phyloP scores from a whole-genome alignment of 30 jellyfish, hydroid and myxozoan species.

The Turritopsis dohrnii region DNA sequence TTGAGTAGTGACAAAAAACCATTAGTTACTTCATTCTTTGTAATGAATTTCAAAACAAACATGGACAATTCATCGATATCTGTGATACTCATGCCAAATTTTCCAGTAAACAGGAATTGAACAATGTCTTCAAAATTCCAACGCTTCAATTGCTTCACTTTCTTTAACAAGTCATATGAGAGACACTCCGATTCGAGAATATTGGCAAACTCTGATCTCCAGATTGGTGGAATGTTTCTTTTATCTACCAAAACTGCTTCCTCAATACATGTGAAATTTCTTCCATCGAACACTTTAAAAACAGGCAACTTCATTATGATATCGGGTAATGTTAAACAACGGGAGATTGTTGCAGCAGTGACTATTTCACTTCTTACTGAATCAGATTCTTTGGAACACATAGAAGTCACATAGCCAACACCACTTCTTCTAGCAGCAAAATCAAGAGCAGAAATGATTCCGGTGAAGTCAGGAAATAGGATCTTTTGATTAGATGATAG shows the following conservation, averaged over 20 bases:
- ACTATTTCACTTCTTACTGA: background rate
- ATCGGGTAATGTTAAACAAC: background rate
- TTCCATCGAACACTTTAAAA: background rate
- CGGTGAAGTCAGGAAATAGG: background rate
- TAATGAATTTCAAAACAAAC: slow-evolving; percentile 16
- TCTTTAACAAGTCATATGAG: background rate
- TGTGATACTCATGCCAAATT: background rate
- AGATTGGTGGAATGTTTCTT: background rate
- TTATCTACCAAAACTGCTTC: background rate
- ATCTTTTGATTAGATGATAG: background rate
- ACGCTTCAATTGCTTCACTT: background rate
- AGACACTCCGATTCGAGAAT: background rate
- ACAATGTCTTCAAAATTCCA: slow-evolving; percentile 22
- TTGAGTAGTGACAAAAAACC: background rate
- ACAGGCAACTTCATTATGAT: background rate
- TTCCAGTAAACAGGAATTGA: background rate
- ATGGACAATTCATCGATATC: slow-evolving; percentile 11
- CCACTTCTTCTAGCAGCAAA: background rate
- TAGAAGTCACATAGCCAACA: background rate
- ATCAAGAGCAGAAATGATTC: background rate
- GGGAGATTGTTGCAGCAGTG: background rate
- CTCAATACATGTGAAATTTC: background rate
- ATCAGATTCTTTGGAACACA: background rate
- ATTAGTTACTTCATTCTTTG: background rate
- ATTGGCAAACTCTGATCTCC: background rate